Conservation (phyloP, 2,888 invertebrate species). For the Sisyra nigra region DNA sequence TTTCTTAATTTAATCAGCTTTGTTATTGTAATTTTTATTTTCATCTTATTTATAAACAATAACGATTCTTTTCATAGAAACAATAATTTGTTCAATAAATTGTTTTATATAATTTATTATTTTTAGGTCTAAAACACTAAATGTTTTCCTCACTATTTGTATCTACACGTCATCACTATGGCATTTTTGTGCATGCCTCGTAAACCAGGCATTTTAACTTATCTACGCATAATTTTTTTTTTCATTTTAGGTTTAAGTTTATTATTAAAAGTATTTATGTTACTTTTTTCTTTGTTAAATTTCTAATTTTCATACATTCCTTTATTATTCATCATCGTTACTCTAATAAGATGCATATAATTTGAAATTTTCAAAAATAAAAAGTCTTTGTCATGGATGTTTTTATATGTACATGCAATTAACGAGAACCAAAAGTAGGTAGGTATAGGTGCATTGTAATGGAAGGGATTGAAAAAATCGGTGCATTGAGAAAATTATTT, state of each 20-base stretch:
- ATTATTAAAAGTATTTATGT: not conserved
- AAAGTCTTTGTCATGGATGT: too few species aligned
- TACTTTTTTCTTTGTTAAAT: not conserved
- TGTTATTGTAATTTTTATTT: not conserved
- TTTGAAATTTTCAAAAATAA: too few species aligned
- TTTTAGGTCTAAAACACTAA: too few species aligned
- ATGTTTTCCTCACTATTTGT: not conserved
- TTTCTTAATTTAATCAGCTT: slow-evolving; percentile 2
- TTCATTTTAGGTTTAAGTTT: not conserved
- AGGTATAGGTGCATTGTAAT: too few species aligned
- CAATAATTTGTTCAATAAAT: not conserved
- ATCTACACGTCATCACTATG: slow-evolving; percentile 5
- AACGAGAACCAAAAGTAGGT: too few species aligned
- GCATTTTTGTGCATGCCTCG: slow-evolving; percentile 8
- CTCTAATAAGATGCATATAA: too few species aligned
- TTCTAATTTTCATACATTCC: too few species aligned
- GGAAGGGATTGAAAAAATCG: too few species aligned
- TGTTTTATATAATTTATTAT: too few species aligned
- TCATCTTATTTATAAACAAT: not conserved
- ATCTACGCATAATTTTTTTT: slow-evolving; percentile 2
- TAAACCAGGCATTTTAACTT: not conserved
- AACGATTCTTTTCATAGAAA: not conserved
- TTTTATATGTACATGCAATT: too few species aligned
- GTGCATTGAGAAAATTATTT: too few species aligned
- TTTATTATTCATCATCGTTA: too few species aligned